phyloP scores from a whole-genome alignment of 2,797 vertebrate genomes.

The Muraenolepis orangiensis region DNA sequence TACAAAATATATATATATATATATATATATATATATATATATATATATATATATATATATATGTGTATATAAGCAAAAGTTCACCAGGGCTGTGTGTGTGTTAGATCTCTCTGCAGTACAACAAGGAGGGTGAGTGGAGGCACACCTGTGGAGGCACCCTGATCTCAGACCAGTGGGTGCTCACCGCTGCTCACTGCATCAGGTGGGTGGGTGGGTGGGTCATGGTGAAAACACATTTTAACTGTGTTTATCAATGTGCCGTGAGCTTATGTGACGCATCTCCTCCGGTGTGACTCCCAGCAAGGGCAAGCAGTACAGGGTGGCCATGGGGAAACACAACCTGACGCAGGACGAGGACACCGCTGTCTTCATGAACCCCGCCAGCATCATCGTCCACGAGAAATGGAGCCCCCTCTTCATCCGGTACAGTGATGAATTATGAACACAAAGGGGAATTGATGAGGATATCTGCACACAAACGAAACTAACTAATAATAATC shows the following conservation, averaged over 20 bases:
- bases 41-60: neutral
- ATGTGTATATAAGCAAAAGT: neutral
- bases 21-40: neutral
- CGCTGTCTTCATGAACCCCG: conserved; percentile 55
- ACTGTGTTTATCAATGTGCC: neutral
- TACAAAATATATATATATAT: neutral
- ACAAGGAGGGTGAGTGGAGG: conserved; percentile 59
- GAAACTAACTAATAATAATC: too few species aligned
- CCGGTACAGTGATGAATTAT: conserved; percentile 61
- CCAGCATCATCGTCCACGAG: conserved; percentile 74
- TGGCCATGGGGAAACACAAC: conserved; percentile 79
- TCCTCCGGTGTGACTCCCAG: conserved; percentile 43
- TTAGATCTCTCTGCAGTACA: conserved; percentile 84
- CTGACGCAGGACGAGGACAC: conserved; percentile 63
- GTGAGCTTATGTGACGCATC: neutral
- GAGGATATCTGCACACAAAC: too few species aligned
- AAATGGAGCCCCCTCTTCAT: conserved; percentile 75
- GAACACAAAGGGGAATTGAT: too few species aligned
- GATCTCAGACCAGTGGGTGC: conserved; percentile 79
- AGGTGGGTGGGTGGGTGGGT: too few species aligned
- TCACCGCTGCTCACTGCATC: conserved; percentile 77
- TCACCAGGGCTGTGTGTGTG: conserved; percentile 12
- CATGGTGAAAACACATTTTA: neutral
- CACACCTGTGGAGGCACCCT: conserved; percentile 86
- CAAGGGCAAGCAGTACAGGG: conserved; percentile 67